A percentile compares a stretch with the other conserved stretches of the same genome.
phyloP scores from a whole-genome alignment of 2,113 vertebrate genomes.

The Uropsilus gracilis region DNA sequence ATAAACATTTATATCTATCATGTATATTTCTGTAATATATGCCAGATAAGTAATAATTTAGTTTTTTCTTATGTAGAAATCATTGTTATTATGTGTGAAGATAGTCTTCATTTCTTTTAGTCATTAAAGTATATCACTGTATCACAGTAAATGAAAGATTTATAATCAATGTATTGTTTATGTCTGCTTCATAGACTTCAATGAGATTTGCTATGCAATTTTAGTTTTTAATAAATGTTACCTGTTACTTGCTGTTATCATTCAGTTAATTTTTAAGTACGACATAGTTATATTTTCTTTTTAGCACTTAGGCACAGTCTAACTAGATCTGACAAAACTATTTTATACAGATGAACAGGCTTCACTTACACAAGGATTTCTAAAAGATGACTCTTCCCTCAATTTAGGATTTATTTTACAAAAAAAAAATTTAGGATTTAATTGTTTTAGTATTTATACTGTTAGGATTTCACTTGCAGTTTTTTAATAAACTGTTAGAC shows the following conservation, averaged over 20 bases:
- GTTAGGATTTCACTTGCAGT: not conserved
- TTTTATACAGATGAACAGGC: not conserved
- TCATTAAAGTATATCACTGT: not conserved
- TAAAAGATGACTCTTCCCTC: not conserved
- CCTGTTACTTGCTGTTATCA: not conserved
- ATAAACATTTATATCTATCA: not conserved
- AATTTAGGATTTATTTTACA: not conserved
- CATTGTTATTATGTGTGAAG: not conserved
- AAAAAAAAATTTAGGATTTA: too few species aligned
- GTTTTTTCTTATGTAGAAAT: constrained; percentile 35
- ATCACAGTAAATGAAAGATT: constrained; percentile 14
- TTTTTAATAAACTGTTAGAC: not conserved
- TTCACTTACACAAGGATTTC: not conserved
- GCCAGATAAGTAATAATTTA: not conserved
- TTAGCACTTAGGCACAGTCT: not conserved
- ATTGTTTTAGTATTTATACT: not conserved
- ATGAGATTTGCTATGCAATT: constrained; percentile 30
- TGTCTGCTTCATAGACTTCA: constrained; percentile 31
- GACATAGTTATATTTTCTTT: not conserved
- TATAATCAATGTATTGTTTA: not conserved
- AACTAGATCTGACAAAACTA: not conserved
- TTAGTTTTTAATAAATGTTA: constrained; percentile 28
- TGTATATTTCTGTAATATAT: not conserved
- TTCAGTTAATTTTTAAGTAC: constrained; percentile 4
- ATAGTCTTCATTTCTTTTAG: constrained; percentile 38